Percentiles rank a stretch among this genome's conserved stretches.
Evolutionary conservation across 2,113 vertebrate genomes (phyloP).

Genomic region (Pterophyllum scalare): DNA sequence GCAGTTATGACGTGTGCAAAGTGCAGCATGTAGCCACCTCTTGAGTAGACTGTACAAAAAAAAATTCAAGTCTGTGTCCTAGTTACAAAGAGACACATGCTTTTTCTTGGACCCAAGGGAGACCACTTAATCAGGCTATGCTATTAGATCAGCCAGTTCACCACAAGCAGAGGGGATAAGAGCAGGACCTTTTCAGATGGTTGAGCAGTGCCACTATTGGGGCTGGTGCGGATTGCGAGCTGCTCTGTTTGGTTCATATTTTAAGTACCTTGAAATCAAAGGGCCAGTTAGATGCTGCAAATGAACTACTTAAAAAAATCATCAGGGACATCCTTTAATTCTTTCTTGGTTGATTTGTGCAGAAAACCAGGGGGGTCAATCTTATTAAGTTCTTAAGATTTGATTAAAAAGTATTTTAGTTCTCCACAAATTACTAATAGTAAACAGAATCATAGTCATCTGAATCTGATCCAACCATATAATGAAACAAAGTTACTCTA

Average conservation of each 20-base stretch:
- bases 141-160: slow-evolving; percentile 16
- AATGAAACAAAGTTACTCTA: neutral
- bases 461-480: neutral
- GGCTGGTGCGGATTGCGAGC: neutral
- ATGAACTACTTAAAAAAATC: neutral
- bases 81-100: slow-evolving; percentile 44
- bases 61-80: slow-evolving; percentile 46
- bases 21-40: neutral
- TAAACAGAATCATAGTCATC: neutral
- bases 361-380: no score
- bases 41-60: neutral
- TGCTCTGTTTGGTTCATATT: slow-evolving; percentile 1
- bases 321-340: neutral
- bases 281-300: neutral
- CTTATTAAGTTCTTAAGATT: neutral
- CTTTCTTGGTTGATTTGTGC: neutral
- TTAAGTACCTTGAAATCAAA: neutral
- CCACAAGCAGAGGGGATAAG: neutral
- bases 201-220: neutral
- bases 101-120: slow-evolving; percentile 1
- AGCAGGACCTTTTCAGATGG: slow-evolving; percentile 10
- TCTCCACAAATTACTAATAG: neutral
- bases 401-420: neutral
- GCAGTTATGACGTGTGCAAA: neutral
- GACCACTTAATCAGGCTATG: slow-evolving; percentile 41